Base-by-base conservation (phyloP, 2,113 vertebrate genomes). In the Dasyurus viverrinus region DNA sequence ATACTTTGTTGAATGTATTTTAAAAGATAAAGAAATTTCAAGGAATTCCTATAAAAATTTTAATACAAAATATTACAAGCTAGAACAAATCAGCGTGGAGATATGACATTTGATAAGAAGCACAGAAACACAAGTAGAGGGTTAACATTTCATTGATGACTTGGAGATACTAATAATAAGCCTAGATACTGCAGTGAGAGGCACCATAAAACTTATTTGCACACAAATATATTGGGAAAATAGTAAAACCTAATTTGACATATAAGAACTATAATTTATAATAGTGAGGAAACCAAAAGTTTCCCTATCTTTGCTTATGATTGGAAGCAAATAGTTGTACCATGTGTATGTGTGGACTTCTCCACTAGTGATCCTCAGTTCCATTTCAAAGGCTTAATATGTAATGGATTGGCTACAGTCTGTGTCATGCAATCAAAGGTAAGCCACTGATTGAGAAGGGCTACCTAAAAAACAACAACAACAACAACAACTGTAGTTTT, bases 61-160 rank as follows among this genome's bases (percentile, higher is more conserved):
- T 96, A 97, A 97, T 97, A 96, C 97, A 98, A 98, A 98, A 98
- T 97, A 98, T 97, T 96, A 97, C 97, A 98, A 94, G 97, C 97
- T 97, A 97, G 95, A 96, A 98, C 97, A 97, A 96, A 93, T 92
- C 95, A 94, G 96, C 94, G 97, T 96, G 95, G 92, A 94, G 91
- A 97, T 96, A 96, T 68, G 95, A 97, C 97, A 97, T 95, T 97
- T 96, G 95, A 95, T 91, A 93, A 96, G 95, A 90, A 96, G 94
- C 97, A 97, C 97, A 96, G 93, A 91, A 92, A 90, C 93, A 92
- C 93, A 48, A 92, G 93, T 95, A 96, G 1, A 97, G 96, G 97
- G 95, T 97, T 97, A 97, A 98, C 97, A 97, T 96, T 97, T 96
- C 96, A 96, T 94, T 94, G 94, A 90, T 96, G 97, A 97, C 95